Base-by-base conservation (phyloP, 2,888 invertebrate genomes). In the Acleris laterana region DNA sequence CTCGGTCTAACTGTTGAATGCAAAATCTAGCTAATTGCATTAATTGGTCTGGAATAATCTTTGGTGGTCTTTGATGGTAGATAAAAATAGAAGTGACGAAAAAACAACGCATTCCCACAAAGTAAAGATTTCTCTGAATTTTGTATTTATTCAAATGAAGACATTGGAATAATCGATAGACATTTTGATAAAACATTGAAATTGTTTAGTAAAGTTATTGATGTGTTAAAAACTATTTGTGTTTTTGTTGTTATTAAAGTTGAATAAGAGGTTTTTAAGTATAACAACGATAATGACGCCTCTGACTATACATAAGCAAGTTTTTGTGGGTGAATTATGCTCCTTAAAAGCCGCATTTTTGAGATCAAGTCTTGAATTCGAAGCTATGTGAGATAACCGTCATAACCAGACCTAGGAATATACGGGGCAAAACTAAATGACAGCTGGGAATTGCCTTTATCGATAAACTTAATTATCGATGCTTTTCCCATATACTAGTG, bases 331-430 rank as follows among this genome's bases (percentile, higher is more conserved):
- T 49, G 7, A 19, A 17, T 49, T 59, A 49, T 25, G 61, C 51
- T 68, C 62, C 58, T 68, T 53, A 28, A 56, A 44, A 61, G 44
- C 67, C 56, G 53, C 59, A 60, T 64, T 17, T 32, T 50, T 56
- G 9, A n/a, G 32, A 49, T 20, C 25, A 25, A 25, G 17, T 25
- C 25, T 52, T 42, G 55, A 17, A 46, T 25, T 42, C 22, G n/a
- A n/a, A 38, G 50, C 42, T 53, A 55, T 42, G 42, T 52, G 1
- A 44, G 51, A 20, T 50, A 11, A 63, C 53, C 61, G 52, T 61
- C 63, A 50, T 51, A 62, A 65, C 61, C 57, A n/a, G n/a, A n/a
- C n/a, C n/a, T n/a, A n/a, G n/a, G n/a, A n/a, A n/a, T n/a, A n/a
- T n/a, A n/a, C n/a, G n/a, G n/a, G n/a, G n/a, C n/a, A n/a, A n/a